phyloP scores from a whole-genome alignment of 2,113 vertebrate genomes.

The Pontoporia blainvillei region DNA sequence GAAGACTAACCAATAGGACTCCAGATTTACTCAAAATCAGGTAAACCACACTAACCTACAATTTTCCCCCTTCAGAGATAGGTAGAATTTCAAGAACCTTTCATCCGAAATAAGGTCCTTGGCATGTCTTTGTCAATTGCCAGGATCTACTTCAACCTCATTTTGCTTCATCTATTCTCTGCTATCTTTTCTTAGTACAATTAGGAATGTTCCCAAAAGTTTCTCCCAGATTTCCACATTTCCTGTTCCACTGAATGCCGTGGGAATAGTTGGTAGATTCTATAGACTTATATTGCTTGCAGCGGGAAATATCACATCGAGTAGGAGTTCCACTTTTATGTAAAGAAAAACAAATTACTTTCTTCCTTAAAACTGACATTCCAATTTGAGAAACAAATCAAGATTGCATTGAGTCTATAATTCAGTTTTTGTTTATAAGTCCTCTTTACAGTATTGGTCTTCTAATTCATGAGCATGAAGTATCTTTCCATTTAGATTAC shows the following conservation, averaged over 20 bases:
- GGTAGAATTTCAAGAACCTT: not conserved
- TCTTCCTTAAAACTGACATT: too few relatives aligned
- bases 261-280: not conserved
- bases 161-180: not conserved
- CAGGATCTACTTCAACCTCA: not conserved
- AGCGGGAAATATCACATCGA: not conserved
- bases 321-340: not conserved
- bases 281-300: not conserved
- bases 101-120: not conserved
- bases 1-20: not conserved
- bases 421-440: too few relatives aligned
- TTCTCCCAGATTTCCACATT: not conserved
- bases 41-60: not conserved
- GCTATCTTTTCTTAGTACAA: not conserved
- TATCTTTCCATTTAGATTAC: too few relatives aligned
- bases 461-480: too few relatives aligned
- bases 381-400: too few relatives aligned
- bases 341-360: too few relatives aligned
- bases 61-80: not conserved
- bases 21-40: not conserved
- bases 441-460: too few relatives aligned
- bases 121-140: not conserved
- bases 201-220: not conserved
- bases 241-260: not conserved
- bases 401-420: too few relatives aligned